phyloP scores from a whole-genome alignment of 2,888 invertebrate genomes.

The Yponomeuta sedellus region DNA sequence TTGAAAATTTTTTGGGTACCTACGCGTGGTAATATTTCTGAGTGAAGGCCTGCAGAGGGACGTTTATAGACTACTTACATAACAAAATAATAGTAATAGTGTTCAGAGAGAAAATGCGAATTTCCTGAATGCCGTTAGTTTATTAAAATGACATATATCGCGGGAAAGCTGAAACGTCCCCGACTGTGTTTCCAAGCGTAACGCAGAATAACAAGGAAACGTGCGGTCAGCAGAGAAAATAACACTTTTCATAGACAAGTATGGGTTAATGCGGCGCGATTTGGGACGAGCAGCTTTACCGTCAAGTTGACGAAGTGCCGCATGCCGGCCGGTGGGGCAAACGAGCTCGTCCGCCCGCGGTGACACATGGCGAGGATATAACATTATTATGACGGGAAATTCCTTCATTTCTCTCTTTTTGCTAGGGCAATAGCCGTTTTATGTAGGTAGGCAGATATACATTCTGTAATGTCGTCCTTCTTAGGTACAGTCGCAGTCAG shows the following conservation, averaged over 20 bases:
- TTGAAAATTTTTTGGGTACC: too few relatives aligned
- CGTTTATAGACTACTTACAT: too few relatives aligned
- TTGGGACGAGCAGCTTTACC: slow-evolving; percentile 36
- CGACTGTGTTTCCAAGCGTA: neutral
- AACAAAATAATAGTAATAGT: too few relatives aligned
- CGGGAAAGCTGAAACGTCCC: too few relatives aligned
- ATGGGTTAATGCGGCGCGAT: slow-evolving; percentile 46
- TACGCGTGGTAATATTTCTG: too few relatives aligned
- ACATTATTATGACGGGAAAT: slow-evolving; percentile 53
- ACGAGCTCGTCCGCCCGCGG: slow-evolving; percentile 31
- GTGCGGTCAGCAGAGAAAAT: neutral
- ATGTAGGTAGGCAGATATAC: slow-evolving; percentile 26
- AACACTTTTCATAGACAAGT: slow-evolving; percentile 25
- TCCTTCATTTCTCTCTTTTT: slow-evolving; percentile 53
- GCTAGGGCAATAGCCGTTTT: slow-evolving; percentile 44
- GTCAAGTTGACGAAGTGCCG: slow-evolving; percentile 38
- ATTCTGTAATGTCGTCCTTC: too few relatives aligned
- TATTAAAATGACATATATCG: too few relatives aligned
- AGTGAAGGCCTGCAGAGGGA: too few relatives aligned
- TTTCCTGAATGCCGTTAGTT: too few relatives aligned
- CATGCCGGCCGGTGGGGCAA: slow-evolving; percentile 35
- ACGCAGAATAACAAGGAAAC: neutral
- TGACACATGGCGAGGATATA: slow-evolving; percentile 53
- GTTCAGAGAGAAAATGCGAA: too few relatives aligned
- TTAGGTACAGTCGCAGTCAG: too few relatives aligned